Percentiles rank a stretch among this genome's conserved stretches.
These are phyloP conservation scores for Harpagus bidentatus DNA, from an alignment of 2,113 vertebrate species.

Conservation along the genomic window DNA sequence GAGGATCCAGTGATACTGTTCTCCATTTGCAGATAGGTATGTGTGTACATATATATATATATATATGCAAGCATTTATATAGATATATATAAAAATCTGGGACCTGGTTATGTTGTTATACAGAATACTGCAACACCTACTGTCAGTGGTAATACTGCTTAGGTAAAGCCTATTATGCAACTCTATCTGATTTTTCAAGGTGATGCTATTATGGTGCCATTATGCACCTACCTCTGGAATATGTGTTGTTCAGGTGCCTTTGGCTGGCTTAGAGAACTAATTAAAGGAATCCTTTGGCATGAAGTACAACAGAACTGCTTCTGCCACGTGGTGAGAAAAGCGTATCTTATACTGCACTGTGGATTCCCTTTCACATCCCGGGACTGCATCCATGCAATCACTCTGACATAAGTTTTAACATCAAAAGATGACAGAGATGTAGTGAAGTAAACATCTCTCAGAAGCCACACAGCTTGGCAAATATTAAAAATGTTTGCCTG, in stretches of 20 bases:
- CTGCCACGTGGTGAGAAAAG: neutral
- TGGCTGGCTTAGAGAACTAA: neutral
- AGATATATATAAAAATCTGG: neutral
- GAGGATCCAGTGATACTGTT: neutral
- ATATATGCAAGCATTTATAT: neutral
- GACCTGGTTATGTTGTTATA: neutral
- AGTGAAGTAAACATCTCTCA: neutral
- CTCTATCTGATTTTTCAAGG: neutral
- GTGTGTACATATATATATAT: too few species aligned
- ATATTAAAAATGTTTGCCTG: neutral
- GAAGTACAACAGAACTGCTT: neutral
- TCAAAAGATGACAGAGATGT: neutral
- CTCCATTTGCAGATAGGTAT: neutral
- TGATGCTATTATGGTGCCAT: neutral
- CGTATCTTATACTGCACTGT: neutral
- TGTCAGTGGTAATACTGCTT: neutral
- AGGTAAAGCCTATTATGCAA: neutral
- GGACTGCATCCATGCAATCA: neutral
- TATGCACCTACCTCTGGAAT: neutral
- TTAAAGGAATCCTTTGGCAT: neutral
- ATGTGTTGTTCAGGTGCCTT: neutral
- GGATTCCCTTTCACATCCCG: neutral
- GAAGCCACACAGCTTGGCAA: neutral
- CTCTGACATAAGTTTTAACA: neutral
- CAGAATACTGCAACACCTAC: neutral